Base-by-base conservation (phyloP, 1,140 invertebrate species). In the Eumaeus atala region DNA sequence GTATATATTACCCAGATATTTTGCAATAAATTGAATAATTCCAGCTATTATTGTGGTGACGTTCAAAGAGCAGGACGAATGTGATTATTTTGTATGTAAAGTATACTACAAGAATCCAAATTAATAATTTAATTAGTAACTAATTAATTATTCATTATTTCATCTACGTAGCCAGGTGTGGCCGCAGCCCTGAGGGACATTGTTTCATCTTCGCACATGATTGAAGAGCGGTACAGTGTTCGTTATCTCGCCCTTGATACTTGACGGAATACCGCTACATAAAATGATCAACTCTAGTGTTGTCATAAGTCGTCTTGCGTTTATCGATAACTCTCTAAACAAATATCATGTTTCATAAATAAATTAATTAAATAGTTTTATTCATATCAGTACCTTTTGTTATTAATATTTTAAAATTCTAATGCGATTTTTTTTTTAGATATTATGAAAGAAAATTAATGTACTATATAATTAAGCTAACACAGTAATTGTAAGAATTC, bases 251-350 rank as follows among this genome's bases (percentile, higher is more conserved):
- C 67, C 68, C 69, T 61, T 66, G 56, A 44, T 44, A 44, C 61
- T 66, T 67, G 59, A 67, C 51, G 48, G 44, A 61, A 61, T 74
- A 67, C 75, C 75, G 77, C 74, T 81, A 81, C 28, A 9, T 44
- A 14, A 28, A 28, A 28, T 6, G 21, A 28, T 6, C 21, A 28
- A 3, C 21, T 28, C 21, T 28, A 48, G 50, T 52, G 42, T 28
- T 48, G 47, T 44, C 10, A 17, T 9, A 40, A 12, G 42, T 28
- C 38, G 47, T 44, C 10, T n/a, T 9, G 18, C 12, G 14, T 28
- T 28, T 9, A 37, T 37, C 6, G 37, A 55, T 55, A 47, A 55
- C 48, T 38, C 9, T 49, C 12, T n/a, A 40, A 4, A 40, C 9
- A 40, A 40, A 37, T n/a, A 38, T 38, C 28, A 38, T 36, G 10